These are phyloP conservation scores for Panagrolaimus sp. DNA, from an alignment of 1,140 invertebrate species.

Conservation along the genomic window DNA sequence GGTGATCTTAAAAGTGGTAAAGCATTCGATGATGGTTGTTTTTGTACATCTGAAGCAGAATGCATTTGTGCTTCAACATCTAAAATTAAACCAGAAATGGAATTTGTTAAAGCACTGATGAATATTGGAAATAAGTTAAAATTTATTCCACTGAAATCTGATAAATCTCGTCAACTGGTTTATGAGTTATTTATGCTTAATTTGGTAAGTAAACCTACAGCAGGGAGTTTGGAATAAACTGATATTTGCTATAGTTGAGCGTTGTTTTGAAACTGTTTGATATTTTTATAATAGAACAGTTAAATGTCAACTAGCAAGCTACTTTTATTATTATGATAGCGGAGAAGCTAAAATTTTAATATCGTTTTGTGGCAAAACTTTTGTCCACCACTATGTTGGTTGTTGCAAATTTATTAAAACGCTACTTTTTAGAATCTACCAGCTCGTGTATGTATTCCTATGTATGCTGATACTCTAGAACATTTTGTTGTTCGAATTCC, in stretches of 20 bases:
- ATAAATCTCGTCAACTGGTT: conserved; percentile 79
- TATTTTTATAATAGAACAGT: no score
- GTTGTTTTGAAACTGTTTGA: no score
- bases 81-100: conserved; percentile 73
- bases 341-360: no score
- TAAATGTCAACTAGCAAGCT: no score
- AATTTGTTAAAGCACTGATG: conserved; percentile 77
- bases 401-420: background rate
- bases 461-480: conserved; percentile 64
- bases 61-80: conserved; percentile 66
- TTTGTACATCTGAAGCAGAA: background rate
- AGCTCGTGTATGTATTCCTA: conserved; percentile 89
- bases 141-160: conserved; percentile 83
- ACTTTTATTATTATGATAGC: no score
- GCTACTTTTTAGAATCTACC: conserved; percentile 70
- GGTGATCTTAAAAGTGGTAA: background rate
- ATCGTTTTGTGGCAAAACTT: no score
- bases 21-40: background rate
- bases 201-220: conserved; percentile 63
- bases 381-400: no score
- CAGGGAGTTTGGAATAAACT: no score
- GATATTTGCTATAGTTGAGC: no score
- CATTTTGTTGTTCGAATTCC: conserved; percentile 85
- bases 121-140: conserved; percentile 82
- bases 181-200: conserved; percentile 87